Percentiles rank a stretch among this genome's conserved stretches.
These are phyloP conservation scores for Hyperoodon ampullatus DNA, from an alignment of 2,113 vertebrate genomes.

Conservation along the genomic window DNA sequence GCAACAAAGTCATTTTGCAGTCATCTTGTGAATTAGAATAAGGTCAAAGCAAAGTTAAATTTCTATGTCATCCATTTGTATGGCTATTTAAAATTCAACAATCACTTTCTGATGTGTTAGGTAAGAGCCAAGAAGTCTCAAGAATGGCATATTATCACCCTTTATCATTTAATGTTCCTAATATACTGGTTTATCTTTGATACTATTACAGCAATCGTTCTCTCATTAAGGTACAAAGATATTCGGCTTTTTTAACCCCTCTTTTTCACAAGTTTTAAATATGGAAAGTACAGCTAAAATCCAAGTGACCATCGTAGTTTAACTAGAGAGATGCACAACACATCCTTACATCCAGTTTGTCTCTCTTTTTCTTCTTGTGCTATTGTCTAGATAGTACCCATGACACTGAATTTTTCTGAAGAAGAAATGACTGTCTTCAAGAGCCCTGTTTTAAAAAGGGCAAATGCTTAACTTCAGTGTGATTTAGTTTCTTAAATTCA, in stretches of 20 bases:
- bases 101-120: conserved; percentile 95
- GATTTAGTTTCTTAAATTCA: conserved; percentile 39
- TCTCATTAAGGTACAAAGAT: conserved; percentile 89
- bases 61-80: conserved; percentile 93
- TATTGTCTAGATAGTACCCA: background rate
- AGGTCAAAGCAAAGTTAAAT: conserved; percentile 95
- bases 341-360: background rate
- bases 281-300: conserved; percentile 74
- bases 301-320: conserved; percentile 38
- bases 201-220: conserved; percentile 89
- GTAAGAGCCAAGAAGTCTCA: conserved; percentile 96
- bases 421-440: background rate
- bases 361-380: background rate
- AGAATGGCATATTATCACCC: conserved; percentile 91
- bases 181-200: conserved; percentile 91
- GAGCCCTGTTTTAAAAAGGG: conserved; percentile 14
- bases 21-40: conserved; percentile 91
- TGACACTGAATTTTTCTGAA: background rate
- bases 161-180: conserved; percentile 91
- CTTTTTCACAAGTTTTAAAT: conserved; percentile 74
- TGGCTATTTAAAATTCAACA: conserved; percentile 95
- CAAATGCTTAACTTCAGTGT: conserved; percentile 32
- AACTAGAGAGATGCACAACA: background rate
- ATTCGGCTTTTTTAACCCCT: conserved; percentile 88
- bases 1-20: conserved; percentile 91